phyloP scores from a whole-genome alignment of 2,888 invertebrate genomes.

The Chaetoderma sp. region DNA sequence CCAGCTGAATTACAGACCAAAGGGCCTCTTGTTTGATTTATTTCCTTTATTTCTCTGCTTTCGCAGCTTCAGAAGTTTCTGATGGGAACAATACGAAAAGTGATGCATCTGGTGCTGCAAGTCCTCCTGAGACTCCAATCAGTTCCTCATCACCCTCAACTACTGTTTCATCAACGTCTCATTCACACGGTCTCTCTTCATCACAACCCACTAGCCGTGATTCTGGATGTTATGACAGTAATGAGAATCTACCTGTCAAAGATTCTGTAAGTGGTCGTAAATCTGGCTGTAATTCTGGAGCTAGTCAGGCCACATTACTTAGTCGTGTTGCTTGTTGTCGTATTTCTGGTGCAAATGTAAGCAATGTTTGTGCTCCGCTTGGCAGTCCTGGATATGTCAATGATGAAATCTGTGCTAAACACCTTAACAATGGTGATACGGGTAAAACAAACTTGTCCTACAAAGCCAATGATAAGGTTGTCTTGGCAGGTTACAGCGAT shows the following conservation, averaged over 20 bases:
- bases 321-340: constrained; percentile 3
- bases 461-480: constrained; percentile 28
- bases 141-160: constrained; percentile 38
- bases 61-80: constrained; percentile 35
- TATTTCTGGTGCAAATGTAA: neutral
- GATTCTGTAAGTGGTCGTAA: constrained; percentile 29
- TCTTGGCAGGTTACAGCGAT: constrained; percentile 11
- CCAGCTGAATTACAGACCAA: too few species aligned
- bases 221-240: constrained; percentile 67
- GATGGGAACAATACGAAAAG: constrained; percentile 27
- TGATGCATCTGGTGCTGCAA: constrained; percentile 23
- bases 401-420: constrained; percentile 15
- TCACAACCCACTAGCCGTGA: constrained; percentile 63
- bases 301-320: neutral
- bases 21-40: too few species aligned
- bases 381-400: too few species aligned
- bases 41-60: neutral
- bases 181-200: constrained; percentile 36
- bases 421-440: neutral
- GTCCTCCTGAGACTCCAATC: constrained; percentile 41
- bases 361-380: too few species aligned
- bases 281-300: neutral
- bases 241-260: constrained; percentile 51
- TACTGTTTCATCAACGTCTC: constrained; percentile 6
- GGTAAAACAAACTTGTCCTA: constrained; percentile 9